Evolutionary conservation across 2,113 vertebrate species (phyloP), one percentile per base, ranked within the genome.

Genomic region (Apeltes quadracus): DNA sequence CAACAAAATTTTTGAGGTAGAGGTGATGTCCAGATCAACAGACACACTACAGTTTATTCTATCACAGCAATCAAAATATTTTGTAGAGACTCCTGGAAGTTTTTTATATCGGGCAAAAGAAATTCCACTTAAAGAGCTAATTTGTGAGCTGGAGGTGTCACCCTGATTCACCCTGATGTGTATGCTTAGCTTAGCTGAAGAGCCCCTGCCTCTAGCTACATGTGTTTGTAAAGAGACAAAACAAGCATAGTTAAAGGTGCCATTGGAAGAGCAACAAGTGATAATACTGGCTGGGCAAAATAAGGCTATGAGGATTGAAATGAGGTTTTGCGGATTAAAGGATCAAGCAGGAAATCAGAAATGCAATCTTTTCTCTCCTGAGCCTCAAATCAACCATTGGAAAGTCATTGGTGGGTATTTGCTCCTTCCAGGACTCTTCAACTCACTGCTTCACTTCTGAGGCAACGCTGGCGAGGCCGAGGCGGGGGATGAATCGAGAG

Each of bases 291-390:
- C 72, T 43, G 10, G n/a, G 62, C n/a, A 27, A 75, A 76, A 73
- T 34, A 36, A 78, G 79, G 78, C 81, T 75, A 64, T 68, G 69
- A 62, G 22, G 82, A 81, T 57, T 63, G 71, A 87, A 86, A 78
- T 79, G 53, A 62, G 54, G 71, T 85, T 82, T 88, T 88, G 76
- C 70, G 87, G 91, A 89, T 92, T 91, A 91, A 73, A 72, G 82
- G 89, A 82, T 89, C 79, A 85, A 59, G 86, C 78, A 87, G 88
- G 87, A 90, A 92, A 91, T 89, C 85, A 86, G 88, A 89, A 85
- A 84, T 64, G 65, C 50, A 85, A 85, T 81, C 58, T 58, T 78
- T 72, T 63, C 82, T 84, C 77, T 84, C 68, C 78, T 79, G 81
- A 65, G 63, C 69, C 69, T 58, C 59, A 53, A 66, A 84, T 85